Evolutionary conservation across 2,797 vertebrate genomes (phyloP), one percentile per base, ranked within the genome.

Genomic region (Sebastes steindachneri): DNA sequence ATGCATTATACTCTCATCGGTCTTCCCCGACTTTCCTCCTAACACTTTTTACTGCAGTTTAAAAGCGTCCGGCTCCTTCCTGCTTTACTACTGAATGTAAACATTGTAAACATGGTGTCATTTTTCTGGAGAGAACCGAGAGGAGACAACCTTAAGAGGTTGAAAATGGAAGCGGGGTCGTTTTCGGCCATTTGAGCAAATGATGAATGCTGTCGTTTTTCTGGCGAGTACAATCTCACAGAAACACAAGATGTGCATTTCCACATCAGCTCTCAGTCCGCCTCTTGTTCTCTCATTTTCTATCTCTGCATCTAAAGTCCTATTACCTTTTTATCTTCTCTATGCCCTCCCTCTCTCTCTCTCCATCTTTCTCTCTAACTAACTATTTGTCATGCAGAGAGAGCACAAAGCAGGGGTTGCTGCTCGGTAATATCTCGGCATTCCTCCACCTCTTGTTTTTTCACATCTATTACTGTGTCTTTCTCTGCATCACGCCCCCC

Each of bases 331-430:
- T 83, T 81, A 78, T 86, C 83, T 73, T 28, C 68, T 31, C 53
- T 21, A 26, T 10, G n/a, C 11, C 3, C 37, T 14, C 37, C 33
- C 71, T 62, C 37, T 54, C 71, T 53, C 70, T 62, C 31, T 17
- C 37, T 19, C 66, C 2, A 5, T 73, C 75, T 48, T 19, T 31
- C n/a, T 68, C 82, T 29, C 41, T 70, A 75, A 64, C 69, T 26
- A 58, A 68, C 75, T 81, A 63, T 87, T 85, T 81, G 77, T 90
- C 89, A 91, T 87, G 84, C 86, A 76, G 79, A 37, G 79, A 37
- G 63, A 79, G 69, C 74, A 65, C 6, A 35, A 17, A 60, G 63
- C 73, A 11, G 26, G 26, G 21, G 80, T 7, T 65, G 68, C 68
- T 65, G 63, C 68, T 58, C 6, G 3, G 60, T 83, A 57, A 86